Evolutionary conservation across 53 echinoderm and acorn worm genomes (phyloP).

Genomic region (Echinarachnius parma): DNA sequence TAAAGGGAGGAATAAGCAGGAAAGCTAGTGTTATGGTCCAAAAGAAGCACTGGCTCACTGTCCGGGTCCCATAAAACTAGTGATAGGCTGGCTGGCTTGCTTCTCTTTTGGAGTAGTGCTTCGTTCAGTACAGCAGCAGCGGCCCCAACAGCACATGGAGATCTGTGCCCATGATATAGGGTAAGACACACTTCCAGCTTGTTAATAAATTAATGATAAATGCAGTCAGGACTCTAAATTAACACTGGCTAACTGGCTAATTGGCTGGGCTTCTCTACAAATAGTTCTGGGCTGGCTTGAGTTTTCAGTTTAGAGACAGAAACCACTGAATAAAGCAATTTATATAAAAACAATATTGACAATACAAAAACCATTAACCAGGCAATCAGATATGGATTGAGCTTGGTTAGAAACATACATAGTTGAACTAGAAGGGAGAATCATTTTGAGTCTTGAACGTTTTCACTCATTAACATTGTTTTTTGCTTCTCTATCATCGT

Average conservation of each 20-base stretch:
- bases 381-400: no score
- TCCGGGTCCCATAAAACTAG: no score
- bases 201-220: no score
- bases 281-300: not conserved
- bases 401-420: no score
- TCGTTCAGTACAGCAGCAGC: conserved; percentile 89
- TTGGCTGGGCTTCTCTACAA: not conserved
- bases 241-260: not conserved
- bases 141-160: conserved; percentile 92
- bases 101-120: conserved; percentile 83
- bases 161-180: conserved; percentile 85
- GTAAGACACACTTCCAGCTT: conserved; percentile 53
- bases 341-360: no score
- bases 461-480: no score
- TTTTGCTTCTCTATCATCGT: no score
- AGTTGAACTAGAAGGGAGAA: no score
- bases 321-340: not conserved
- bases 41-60: not conserved
- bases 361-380: no score
- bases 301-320: not conserved
- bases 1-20: not conserved
- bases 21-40: not conserved
- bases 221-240: no score
- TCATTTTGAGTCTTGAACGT: no score
- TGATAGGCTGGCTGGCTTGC: conserved; percentile 95